Evolutionary conservation across 2,113 vertebrate species (phyloP), one percentile per base, ranked within the genome.

Genomic region (Rhinolophus ferrumequinum): DNA sequence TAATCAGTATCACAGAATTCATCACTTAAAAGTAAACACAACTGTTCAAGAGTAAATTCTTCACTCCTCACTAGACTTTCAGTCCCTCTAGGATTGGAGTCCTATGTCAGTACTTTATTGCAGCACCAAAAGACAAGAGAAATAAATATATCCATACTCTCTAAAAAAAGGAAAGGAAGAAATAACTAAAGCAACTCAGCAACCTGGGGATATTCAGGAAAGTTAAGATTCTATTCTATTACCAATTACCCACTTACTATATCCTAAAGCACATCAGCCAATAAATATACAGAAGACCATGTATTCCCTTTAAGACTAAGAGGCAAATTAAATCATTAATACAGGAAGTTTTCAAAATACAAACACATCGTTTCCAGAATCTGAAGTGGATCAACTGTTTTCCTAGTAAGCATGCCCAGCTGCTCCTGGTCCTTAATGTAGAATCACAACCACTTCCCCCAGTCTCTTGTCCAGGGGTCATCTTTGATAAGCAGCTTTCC

Each of bases 1-100:
- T 12, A 79, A 83, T 60, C 44, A 79, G 30, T 54, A 86, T 58
- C 21, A 94, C 13, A 93, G 24, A 88, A 89, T 83, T 44, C 44
- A 44, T 50, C 62, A 52, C 28, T 93, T 90, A 90, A 87, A 94
- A 62, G 73, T 85, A 94, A 92, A 76, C 16, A 0, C 66, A 93
- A 79, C 14, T 81, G 6, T 76, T 88, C 4, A 77, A 33, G 24
- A 66, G 3, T 86, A 89, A 66, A 66, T 94, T 94, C 58, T 88
- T 67, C 64, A 80, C 62, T 81, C 30, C 77, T 56, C 41, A 58
- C 62, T 50, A 92, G 47, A 69, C 19, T 91, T 81, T 87, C 80
- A 62, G 41, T 72, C 13, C 75, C 41, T 92, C 15, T 66, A 77
- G 28, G 28, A 81, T 88, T 93, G 70, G 66, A 92, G 67, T 52